A percentile compares a stretch with the other conserved stretches of the same genome.
These are phyloP conservation scores for Clarias batrachus DNA, from an alignment of 2,113 vertebrate species.

Conservation along the genomic window DNA sequence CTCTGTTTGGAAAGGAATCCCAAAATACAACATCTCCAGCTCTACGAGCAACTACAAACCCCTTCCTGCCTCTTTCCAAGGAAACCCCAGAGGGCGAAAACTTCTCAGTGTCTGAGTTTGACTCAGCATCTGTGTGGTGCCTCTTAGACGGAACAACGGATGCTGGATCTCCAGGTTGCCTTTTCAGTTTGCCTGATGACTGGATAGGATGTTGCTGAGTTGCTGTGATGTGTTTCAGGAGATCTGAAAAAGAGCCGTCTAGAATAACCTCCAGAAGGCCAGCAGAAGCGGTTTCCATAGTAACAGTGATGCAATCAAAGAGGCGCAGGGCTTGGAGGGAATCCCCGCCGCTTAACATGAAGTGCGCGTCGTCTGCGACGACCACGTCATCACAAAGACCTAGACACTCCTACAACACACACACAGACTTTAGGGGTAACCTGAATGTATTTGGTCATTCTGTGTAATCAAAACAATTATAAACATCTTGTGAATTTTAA, in stretches of 20 bases:
- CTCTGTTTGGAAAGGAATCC: background rate
- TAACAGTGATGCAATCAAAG: conserved; percentile 74
- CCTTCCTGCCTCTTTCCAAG: conserved; percentile 43
- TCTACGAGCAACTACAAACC: conserved; percentile 60
- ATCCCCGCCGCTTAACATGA: conserved; percentile 87
- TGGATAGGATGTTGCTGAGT: conserved; percentile 13
- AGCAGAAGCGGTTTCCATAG: conserved; percentile 70
- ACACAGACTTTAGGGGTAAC: background rate
- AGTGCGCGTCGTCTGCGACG: conserved; percentile 74
- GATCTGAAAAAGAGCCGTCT: conserved; percentile 74
- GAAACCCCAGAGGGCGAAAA: conserved; percentile 58
- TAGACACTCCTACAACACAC: conserved; percentile 73
- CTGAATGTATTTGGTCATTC: background rate
- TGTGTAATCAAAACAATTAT: background rate
- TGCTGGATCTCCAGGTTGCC: conserved; percentile 9
- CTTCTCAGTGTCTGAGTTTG: background rate
- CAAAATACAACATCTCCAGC: conserved; percentile 55
- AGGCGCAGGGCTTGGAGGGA: conserved; percentile 84
- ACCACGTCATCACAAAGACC: conserved; percentile 66
- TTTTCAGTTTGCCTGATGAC: conserved; percentile 41
- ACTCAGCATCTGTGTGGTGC: conserved; percentile 22
- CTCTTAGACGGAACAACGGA: conserved; percentile 43
- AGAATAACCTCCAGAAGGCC: conserved; percentile 86
- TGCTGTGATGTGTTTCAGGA: conserved; percentile 72
- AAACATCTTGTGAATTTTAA: background rate